Base-by-base conservation (phyloP, 2,888 invertebrate genomes). In the Drosophila kuntzei region DNA sequence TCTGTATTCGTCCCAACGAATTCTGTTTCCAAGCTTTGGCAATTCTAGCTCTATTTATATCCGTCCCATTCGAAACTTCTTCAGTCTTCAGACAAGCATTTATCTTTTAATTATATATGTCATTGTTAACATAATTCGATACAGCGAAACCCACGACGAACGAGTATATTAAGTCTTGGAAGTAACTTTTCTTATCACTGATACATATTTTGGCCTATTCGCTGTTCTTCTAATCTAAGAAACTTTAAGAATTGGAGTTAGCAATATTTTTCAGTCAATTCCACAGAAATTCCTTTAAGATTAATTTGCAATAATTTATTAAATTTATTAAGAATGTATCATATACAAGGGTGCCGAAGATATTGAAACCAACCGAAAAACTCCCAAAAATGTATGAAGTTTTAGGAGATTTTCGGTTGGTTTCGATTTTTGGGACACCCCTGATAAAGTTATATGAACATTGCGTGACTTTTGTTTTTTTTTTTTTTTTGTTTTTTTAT, bases 41-140 rank as follows among this genome's bases (percentile, higher is more conserved):
- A 12, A n/a, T 50, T 32, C 12, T n/a, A 5, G 34, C 50, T 22
- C 37, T 70, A 74, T 69, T 70, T 74, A 74, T 74, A 74, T 55
- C 32, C 27, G 18, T 4, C 9, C 18, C 20, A 34, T 22, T 11
- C 9, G 16, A 11, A 22, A 18, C 3, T 27, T 32, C 46, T 9
- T 22, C 44, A 18, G 47, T 22, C 36, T 12, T 11, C 36, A 32
- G 51, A 18, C 9, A 43, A 29, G 22, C 14, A n/a, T 29, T 46
- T 66, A 60, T 75, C 66, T 63, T 63, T 75, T 75, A 63, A 73
- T 64, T 73, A 61, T 36, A 8, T 14, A 12, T 58, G 57, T 27
- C 18, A 18, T 12, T 51, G 44, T 51, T n/a, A 49, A 27, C 43
- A 27, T 53, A 46, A 50, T 54, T 39, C 3, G 20, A 39, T 39